These are phyloP conservation scores for Aurelia aurita complex sp. Pacific DNA, from an alignment of 30 jellyfish, hydroid and myxozoan genomes.

Conservation along the genomic window DNA sequence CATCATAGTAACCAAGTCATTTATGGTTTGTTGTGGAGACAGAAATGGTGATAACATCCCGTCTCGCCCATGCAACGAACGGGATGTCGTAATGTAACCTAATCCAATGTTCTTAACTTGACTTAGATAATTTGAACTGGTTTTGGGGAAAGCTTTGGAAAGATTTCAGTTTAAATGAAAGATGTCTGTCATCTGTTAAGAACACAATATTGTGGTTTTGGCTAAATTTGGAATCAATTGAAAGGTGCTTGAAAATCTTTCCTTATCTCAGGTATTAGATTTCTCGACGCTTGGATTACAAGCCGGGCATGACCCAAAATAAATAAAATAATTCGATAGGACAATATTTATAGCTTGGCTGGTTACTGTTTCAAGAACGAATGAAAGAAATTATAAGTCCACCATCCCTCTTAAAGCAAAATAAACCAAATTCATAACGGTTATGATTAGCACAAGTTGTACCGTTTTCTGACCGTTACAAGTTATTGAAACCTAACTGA, in stretches of 20 bases:
- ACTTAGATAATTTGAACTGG: not conserved
- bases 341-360: not conserved
- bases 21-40: too few species aligned
- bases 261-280: conserved; percentile 13
- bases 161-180: conserved; percentile 3
- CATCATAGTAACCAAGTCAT: too few species aligned
- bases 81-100: not conserved
- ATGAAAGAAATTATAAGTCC: too few species aligned
- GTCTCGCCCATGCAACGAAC: not conserved
- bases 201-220: conserved; percentile 18
- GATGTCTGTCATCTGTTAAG: conserved; percentile 12
- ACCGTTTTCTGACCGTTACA: too few species aligned
- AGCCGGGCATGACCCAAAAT: not conserved
- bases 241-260: conserved; percentile 19
- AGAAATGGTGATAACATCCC: too few species aligned
- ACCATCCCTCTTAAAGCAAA: too few species aligned
- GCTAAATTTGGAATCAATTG: conserved; percentile 24
- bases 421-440: too few species aligned
- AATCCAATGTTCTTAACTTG: not conserved
- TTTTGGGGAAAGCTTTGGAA: conserved; percentile 1
- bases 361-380: too few species aligned
- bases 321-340: not conserved
- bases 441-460: too few species aligned
- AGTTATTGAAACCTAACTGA: too few species aligned
- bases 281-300: not conserved